Conservation (phyloP, 2,113 vertebrate genomes). For the Eclectus roratus region DNA sequence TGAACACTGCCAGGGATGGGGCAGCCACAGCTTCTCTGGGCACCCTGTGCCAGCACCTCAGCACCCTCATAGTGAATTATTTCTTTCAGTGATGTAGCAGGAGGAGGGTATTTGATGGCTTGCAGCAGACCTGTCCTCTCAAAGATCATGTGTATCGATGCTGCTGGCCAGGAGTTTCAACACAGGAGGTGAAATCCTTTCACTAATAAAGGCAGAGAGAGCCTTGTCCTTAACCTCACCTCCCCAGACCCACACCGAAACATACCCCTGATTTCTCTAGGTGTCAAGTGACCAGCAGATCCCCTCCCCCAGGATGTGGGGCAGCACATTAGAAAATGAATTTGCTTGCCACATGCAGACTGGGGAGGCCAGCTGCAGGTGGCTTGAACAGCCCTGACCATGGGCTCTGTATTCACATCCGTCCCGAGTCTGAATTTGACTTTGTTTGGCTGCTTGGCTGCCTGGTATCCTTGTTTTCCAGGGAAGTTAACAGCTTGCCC, state of each 20-base stretch:
- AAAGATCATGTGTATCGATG: fast-evolving
- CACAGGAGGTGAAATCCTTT: neutral
- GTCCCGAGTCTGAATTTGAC: neutral
- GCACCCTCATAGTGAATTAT: too few species aligned
- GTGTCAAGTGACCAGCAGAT: neutral
- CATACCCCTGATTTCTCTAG: neutral
- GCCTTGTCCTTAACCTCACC: neutral
- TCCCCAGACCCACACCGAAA: neutral
- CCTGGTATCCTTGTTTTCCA: neutral
- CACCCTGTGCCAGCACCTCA: too few species aligned
- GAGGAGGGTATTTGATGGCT: neutral
- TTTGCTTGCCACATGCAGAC: neutral
- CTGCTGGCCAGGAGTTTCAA: neutral
- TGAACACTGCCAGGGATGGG: too few species aligned
- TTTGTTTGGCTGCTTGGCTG: neutral
- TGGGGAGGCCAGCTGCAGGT: neutral
- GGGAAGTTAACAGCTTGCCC: neutral
- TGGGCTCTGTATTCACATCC: fast-evolving
- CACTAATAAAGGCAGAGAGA: neutral
- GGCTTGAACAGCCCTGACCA: neutral
- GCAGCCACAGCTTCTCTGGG: too few species aligned
- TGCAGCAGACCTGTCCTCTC: neutral
- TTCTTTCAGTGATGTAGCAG: neutral
- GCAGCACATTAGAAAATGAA: neutral
- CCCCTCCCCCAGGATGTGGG: neutral